Percentiles rank a stretch among this genome's conserved stretches.
These are phyloP conservation scores for Lytechinus pictus DNA, from an alignment of 35 echinoderm and acorn worm species.

Conservation along the genomic window DNA sequence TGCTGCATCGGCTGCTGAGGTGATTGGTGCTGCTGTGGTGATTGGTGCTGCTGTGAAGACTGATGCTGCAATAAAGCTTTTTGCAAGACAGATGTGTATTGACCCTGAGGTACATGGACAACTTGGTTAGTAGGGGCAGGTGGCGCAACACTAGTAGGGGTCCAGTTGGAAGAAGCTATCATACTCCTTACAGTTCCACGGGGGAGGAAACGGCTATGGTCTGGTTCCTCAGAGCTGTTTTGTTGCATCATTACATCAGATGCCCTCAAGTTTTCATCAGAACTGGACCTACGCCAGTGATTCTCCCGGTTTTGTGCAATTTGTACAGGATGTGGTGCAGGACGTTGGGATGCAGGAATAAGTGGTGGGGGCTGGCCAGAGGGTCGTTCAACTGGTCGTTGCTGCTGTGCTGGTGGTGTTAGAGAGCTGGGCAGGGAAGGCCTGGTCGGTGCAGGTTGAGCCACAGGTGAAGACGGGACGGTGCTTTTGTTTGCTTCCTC, in stretches of 20 bases:
- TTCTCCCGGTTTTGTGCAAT: neutral
- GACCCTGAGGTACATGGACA: slow-evolving; percentile 43
- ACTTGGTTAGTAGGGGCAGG: slow-evolving; percentile 32
- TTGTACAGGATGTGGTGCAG: neutral
- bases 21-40: neutral
- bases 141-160: neutral
- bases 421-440: neutral
- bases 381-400: neutral
- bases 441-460: slow-evolving; percentile 15
- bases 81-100: slow-evolving; percentile 28
- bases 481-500: slow-evolving; percentile 15
- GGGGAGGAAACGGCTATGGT: neutral
- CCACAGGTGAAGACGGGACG: slow-evolving; percentile 2
- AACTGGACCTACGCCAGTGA: neutral
- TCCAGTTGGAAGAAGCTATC: slow-evolving; percentile 29
- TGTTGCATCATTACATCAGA: neutral
- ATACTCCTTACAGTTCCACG: slow-evolving; percentile 34
- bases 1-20: neutral
- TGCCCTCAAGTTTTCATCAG: neutral
- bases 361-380: slow-evolving; percentile 2
- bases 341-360: neutral
- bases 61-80: slow-evolving; percentile 29
- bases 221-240: slow-evolving; percentile 8
- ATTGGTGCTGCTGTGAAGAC: neutral
- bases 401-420: neutral